Conservation (phyloP, 1,140 invertebrate genomes). For the Microplitis demolitor region DNA sequence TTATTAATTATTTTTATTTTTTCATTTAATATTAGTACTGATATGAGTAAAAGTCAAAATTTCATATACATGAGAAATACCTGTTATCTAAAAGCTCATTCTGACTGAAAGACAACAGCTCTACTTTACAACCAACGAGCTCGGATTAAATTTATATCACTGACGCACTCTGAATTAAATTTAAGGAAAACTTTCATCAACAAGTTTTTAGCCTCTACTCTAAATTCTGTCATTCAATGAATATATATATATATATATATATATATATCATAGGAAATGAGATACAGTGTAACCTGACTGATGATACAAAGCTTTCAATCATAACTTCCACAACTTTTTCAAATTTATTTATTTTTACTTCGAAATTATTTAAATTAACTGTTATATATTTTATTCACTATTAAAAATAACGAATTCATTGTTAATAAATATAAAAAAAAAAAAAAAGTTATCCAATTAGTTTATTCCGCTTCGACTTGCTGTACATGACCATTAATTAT, state of each 20-base stretch:
- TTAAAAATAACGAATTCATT: no score
- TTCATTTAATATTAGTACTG: no score
- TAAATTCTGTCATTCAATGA: no score
- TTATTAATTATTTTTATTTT: no score
- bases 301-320: no score
- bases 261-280: not conserved
- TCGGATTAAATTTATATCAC: slow-evolving; percentile 8
- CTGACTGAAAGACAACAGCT: slow-evolving; percentile 22
- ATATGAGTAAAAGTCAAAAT: slow-evolving; percentile 15
- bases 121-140: slow-evolving; percentile 25
- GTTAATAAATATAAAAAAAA: not conserved
- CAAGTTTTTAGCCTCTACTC: not conserved
- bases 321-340: no score
- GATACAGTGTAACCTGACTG: not conserved
- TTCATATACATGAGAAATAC: slow-evolving; percentile 2
- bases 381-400: no score
- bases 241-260: not conserved
- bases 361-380: no score
- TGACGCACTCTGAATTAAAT: not conserved
- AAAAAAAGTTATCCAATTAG: slow-evolving; percentile 13
- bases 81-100: not conserved
- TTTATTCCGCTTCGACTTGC: not conserved
- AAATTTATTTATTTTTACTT: no score
- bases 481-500: slow-evolving; percentile 14
- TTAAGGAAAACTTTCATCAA: not conserved